Evolutionary conservation across 2,113 vertebrate species (phyloP).

Genomic region (Ovis canadensis): DNA sequence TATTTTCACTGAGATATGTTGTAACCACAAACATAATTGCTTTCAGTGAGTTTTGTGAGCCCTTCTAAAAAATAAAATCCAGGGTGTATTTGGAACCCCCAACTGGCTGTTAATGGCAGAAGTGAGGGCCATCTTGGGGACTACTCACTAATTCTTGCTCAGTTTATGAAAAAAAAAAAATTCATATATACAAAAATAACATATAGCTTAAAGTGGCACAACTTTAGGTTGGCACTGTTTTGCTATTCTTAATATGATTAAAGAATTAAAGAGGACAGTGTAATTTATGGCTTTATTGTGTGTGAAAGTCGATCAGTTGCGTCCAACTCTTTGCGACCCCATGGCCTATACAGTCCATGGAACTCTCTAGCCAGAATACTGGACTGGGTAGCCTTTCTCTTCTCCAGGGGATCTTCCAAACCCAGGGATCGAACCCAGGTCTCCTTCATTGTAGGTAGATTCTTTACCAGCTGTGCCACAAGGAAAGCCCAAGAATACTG

Average conservation of each 20-base stretch:
- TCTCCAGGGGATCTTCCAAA: neutral
- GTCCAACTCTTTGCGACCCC: neutral
- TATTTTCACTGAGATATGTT: neutral
- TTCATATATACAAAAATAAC: neutral
- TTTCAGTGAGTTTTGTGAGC: neutral
- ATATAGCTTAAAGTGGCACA: neutral
- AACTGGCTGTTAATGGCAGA: neutral
- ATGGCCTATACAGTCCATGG: neutral
- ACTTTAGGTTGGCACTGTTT: neutral
- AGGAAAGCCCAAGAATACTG: neutral
- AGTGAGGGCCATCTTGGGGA: rapidly evolving
- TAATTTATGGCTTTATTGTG: neutral
- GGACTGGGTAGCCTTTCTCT: neutral
- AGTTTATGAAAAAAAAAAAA: neutral
- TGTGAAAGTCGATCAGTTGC: neutral
- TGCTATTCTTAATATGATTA: neutral
- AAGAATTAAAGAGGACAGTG: neutral
- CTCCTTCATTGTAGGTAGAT: neutral
- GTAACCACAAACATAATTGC: neutral
- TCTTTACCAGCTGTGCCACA: neutral
- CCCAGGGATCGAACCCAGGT: neutral
- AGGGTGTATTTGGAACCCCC: neutral
- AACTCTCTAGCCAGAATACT: neutral
- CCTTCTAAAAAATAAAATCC: neutral
- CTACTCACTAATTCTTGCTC: neutral